Conservation (phyloP, 2,797 vertebrate species). For the Anisognathus igniventris region DNA sequence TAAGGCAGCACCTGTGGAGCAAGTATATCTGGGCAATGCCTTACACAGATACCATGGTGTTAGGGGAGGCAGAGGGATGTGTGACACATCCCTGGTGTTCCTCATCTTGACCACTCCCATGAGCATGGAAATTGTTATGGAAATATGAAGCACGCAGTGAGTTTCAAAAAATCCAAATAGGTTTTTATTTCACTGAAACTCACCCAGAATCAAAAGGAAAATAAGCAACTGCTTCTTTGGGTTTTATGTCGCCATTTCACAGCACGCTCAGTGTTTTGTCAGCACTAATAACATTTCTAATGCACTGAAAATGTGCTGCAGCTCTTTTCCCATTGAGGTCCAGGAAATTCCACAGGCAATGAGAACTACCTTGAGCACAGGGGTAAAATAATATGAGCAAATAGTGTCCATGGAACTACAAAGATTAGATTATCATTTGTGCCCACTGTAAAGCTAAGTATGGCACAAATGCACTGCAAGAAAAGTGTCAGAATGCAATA, state of each 20-base stretch:
- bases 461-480: neutral
- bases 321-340: slow-evolving; percentile 13
- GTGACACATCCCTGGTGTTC: neutral
- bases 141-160: neutral
- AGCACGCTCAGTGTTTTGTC: neutral
- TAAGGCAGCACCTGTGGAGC: neutral
- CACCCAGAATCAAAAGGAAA: neutral
- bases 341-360: slow-evolving; percentile 20
- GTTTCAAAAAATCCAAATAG: neutral
- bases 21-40: neutral
- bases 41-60: fast-evolving
- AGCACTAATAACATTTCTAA: slow-evolving; percentile 34
- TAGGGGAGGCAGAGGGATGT: neutral
- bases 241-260: slow-evolving; percentile 17
- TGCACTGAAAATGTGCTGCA: slow-evolving; percentile 1
- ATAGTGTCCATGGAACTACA: neutral
- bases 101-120: neutral
- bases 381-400: slow-evolving; percentile 1
- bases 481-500: neutral
- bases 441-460: neutral
- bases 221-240: neutral
- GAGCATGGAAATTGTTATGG: neutral
- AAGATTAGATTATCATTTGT: neutral
- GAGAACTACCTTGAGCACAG: neutral
- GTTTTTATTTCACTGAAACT: neutral